phyloP scores from a whole-genome alignment of 2,797 vertebrate species.

The Stomatorhinus walkeri region DNA sequence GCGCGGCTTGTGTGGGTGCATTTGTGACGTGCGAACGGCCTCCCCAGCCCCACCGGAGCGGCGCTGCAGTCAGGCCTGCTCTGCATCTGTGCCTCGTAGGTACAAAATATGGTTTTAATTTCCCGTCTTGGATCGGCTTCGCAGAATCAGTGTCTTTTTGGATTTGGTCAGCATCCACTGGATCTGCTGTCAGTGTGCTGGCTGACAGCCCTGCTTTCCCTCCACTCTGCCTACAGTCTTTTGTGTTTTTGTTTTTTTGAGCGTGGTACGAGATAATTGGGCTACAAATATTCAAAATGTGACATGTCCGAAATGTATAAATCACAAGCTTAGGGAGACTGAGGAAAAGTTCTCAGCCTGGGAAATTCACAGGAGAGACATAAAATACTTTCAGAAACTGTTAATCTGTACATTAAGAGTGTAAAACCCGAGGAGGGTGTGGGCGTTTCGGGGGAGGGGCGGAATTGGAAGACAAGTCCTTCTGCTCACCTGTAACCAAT shows the following conservation, averaged over 20 bases:
- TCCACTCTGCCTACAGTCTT: neutral
- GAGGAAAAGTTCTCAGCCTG: neutral
- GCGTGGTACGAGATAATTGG: neutral
- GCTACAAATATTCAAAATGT: neutral
- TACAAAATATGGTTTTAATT: conserved; percentile 8
- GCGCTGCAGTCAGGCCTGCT: neutral
- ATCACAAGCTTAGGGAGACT: neutral
- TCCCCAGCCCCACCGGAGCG: neutral
- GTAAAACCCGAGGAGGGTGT: neutral
- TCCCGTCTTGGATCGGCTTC: neutral
- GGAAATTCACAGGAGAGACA: neutral
- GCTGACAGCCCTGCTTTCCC: neutral
- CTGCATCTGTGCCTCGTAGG: conserved; percentile 1
- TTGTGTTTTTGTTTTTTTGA: neutral
- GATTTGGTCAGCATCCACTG: neutral
- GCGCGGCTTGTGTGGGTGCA: neutral
- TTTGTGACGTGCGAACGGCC: neutral
- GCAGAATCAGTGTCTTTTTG: neutral
- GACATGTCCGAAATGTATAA: neutral
- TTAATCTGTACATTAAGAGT: neutral
- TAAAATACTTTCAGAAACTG: neutral
- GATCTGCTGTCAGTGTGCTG: neutral
- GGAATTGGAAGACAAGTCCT: neutral
- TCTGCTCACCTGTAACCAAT: neutral
- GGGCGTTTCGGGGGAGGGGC: neutral